phyloP scores from a whole-genome alignment of 1,140 invertebrate genomes.

The Drosophila navojoa region DNA sequence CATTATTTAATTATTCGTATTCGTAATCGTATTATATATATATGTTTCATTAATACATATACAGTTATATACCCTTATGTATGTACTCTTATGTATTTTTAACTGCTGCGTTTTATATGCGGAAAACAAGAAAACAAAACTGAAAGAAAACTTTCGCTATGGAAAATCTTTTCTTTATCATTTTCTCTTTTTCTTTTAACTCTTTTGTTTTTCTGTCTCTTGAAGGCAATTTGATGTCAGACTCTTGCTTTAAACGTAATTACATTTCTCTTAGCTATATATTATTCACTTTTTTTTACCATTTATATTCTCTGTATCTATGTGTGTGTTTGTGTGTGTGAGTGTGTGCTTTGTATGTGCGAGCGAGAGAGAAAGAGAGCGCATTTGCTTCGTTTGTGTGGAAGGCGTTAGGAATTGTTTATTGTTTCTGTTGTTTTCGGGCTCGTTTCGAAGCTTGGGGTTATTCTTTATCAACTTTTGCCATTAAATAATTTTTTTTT shows the following conservation, averaged over 20 bases:
- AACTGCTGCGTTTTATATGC: conserved; percentile 37
- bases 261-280: conserved; percentile 43
- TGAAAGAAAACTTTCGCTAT: conserved; percentile 9
- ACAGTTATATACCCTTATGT: conserved; percentile 8
- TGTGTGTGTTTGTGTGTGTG: conserved; percentile 15
- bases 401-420: conserved; percentile 2
- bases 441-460: conserved; percentile 1
- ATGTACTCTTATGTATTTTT: conserved; percentile 19
- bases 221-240: conserved; percentile 81
- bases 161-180: conserved; percentile 22
- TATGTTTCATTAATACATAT: conserved; percentile 33
- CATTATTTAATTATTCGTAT: background rate
- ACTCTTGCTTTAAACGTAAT: conserved; percentile 66
- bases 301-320: conserved; percentile 6
- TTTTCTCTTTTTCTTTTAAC: background rate
- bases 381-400: conserved; percentile 1
- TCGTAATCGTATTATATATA: conserved; percentile 26
- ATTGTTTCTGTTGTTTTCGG: background rate
- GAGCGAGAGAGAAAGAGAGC: conserved; percentile 3
- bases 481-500: too few species aligned
- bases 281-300: conserved; percentile 20
- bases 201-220: conserved; percentile 14
- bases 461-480: too few species aligned
- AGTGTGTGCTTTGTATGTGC: conserved; percentile 1
- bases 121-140: background rate